phyloP scores from a whole-genome alignment of 1,140 invertebrate genomes.

The Atta colombica region DNA sequence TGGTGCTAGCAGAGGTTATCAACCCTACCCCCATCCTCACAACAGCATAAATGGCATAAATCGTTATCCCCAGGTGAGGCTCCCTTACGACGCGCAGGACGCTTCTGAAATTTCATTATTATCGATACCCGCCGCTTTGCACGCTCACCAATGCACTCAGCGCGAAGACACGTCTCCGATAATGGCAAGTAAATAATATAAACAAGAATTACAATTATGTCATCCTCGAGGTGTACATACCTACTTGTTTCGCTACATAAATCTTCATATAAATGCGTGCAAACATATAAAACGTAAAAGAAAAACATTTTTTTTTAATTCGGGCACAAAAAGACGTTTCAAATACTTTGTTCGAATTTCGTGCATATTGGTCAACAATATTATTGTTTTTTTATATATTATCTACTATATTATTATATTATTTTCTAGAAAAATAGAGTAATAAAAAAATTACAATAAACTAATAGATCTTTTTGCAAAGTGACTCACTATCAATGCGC shows the following conservation, averaged over 20 bases:
- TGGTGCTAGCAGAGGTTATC: constrained; percentile 93
- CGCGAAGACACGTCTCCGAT: constrained; percentile 44
- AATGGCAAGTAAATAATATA: constrained; percentile 56
- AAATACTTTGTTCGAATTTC: background rate
- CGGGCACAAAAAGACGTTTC: background rate
- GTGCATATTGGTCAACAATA: background rate
- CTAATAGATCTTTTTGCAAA: background rate
- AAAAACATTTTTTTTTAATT: background rate
- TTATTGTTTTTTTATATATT: background rate
- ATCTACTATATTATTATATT: background rate
- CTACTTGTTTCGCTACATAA: background rate
- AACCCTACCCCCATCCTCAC: constrained; percentile 95
- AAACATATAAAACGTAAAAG: background rate
- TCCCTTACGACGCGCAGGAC: constrained; percentile 58
- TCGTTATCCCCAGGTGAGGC: constrained; percentile 95
- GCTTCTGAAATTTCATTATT: constrained; percentile 64
- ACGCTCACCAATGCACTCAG: constrained; percentile 51
- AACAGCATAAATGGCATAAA: constrained; percentile 95
- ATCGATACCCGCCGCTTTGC: constrained; percentile 63
- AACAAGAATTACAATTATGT: constrained; percentile 34
- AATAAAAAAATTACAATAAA: background rate
- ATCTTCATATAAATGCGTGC: background rate
- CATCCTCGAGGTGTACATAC: background rate
- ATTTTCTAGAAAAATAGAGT: background rate
- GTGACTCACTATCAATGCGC: background rate